Base-by-base conservation (phyloP, 2,888 invertebrate species). In the Eristalis pertinax region DNA sequence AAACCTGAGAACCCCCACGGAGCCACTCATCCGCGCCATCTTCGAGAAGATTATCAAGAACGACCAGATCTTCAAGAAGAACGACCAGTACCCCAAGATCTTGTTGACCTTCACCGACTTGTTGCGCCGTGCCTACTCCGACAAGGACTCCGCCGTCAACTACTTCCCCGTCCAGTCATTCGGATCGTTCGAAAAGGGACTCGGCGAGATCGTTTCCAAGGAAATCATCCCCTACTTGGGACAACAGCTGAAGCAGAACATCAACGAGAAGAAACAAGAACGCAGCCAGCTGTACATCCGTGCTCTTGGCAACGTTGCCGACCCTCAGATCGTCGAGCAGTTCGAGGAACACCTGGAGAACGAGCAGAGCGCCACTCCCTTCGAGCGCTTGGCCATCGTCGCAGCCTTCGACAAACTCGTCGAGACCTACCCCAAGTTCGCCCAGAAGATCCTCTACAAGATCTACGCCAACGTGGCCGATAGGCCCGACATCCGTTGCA, bases 261-360 rank as follows among this genome's bases (percentile, higher is more conserved):
- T 96, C 13, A 90, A 94, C 60, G 89, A 93, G 32, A 93, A 93
- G 5, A 94, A 96, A 89, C 94, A 94, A 84, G 93, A 93, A 80
- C 94, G 94, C 90, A 94, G 95, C 81, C 95, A 95, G 88, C 93
- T 95, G 0, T 95, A 94, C 92, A 95, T 95, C 72, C 93, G 94
- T 68, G 95, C 96, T 43, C 94, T 96, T 78, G 96, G 96, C 62
- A 95, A 95, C 90, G 92, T 95, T 41, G 96, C 94, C 56, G 95
- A 96, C 91, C 95, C 94, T 8, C 93, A 94, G 88, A 95, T 96
- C 77, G 91, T 96, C 13, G 91, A 93, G 5, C 94, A 94, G 3
- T 96, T 95, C 89, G 94, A 95, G 90, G 95, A 95, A 2, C 96
- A 96, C 91, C 93, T 96, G 19, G 95, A 96, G 93, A 96, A 96